Base-by-base conservation (phyloP, 2,888 invertebrate species). In the Hypselothyrea guttata region DNA sequence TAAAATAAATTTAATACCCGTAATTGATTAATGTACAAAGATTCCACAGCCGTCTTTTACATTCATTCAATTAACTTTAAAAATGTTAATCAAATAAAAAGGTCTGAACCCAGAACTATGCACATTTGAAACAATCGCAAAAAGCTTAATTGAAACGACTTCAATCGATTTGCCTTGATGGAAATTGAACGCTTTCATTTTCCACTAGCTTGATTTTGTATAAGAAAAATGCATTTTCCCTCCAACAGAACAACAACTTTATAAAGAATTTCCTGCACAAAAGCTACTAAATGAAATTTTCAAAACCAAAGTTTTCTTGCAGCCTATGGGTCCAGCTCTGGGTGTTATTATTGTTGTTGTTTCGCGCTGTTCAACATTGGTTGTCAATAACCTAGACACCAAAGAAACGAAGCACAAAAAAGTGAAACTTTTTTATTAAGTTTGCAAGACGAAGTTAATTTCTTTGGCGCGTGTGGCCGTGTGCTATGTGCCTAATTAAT, bases 391-490 rank as follows among this genome's bases (percentile, higher is more conserved):
- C 18, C 16, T 12, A 30, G 30, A 33, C 30, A 34, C 28, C 28
- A 45, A 34, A 16, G 41, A 41, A 31, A 31, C 27, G 35, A 40
- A 27, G 51, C 27, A 34, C 47, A 59, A 58, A 34, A 49, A 59
- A 58, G 45, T 34, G 12, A 71, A 84, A 77, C 65, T 84, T 84
- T 78, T 78, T 65, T 84, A 78, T 78, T 77, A 77, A 77, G 84
- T 84, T 84, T 68, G 61, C 61, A 62, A 49, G 67, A 56, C 49
- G 18, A 82, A 77, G 67, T 65, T 82, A 82, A 82, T 63, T 84
- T 75, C 46, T 42, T 52, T 34, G 57, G 51, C 61, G 49, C 47
- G 70, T 37, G 64, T 49, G 52, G 48, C 55, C 27, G 27, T 45
- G 54, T 31, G 8, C 33, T 30, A 7, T 60, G 41, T 41, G 33